Percentiles rank a stretch among this genome's conserved stretches.
phyloP scores from a whole-genome alignment of 2,113 vertebrate species.

The Dolichallabes microphthalmus region DNA sequence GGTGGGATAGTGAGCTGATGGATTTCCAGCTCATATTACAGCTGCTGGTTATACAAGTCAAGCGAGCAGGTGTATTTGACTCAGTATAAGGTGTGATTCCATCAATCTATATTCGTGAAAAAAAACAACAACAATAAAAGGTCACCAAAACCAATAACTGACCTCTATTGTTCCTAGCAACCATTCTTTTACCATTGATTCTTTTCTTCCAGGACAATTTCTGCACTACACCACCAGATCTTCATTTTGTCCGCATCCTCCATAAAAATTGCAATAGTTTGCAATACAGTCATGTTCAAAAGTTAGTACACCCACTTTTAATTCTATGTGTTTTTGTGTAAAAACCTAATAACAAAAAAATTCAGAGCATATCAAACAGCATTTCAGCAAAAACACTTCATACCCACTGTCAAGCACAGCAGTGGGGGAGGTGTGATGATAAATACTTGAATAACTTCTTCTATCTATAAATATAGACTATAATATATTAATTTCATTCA shows the following conservation, averaged over 20 bases:
- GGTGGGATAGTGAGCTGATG: too few relatives aligned
- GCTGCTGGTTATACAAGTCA: not conserved
- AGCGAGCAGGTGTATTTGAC: not conserved
- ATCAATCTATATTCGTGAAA: not conserved
- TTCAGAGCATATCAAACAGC: too few relatives aligned
- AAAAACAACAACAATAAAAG: not conserved
- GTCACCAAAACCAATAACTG: not conserved
- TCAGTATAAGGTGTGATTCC: not conserved
- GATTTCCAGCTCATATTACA: not conserved
- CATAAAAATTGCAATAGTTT: not conserved
- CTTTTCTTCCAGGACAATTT: not conserved
- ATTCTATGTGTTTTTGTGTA: too few relatives aligned
- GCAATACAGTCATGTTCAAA: too few relatives aligned
- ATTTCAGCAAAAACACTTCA: too few relatives aligned
- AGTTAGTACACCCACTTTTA: too few relatives aligned
- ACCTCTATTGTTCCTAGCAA: not conserved
- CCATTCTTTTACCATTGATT: not conserved
- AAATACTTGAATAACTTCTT: not conserved
- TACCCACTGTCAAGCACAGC: too few relatives aligned
- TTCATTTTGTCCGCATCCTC: not conserved
- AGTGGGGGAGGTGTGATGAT: not conserved
- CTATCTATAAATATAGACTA: not conserved
- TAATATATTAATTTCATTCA: too few relatives aligned
- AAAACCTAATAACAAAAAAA: too few relatives aligned
- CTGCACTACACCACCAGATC: not conserved